A percentile compares a stretch with the other conserved stretches of the same genome.
Conservation (phyloP, 1,140 invertebrate species). For the Drosophila pandora region DNA sequence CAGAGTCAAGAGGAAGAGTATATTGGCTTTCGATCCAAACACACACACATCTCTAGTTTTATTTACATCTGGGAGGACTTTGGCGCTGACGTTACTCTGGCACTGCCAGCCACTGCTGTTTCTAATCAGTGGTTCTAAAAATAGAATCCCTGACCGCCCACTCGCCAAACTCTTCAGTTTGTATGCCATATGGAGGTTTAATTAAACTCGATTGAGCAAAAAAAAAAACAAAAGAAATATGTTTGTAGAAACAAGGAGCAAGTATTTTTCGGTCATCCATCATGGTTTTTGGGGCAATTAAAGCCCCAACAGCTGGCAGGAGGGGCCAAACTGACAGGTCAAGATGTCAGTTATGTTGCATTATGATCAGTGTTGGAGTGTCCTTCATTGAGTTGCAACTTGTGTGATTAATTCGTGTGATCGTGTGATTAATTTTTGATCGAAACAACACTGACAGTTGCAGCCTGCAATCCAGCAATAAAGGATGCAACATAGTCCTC, state of each 20-base stretch:
- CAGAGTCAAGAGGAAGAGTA: slow-evolving; percentile 29
- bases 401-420: slow-evolving; percentile 27
- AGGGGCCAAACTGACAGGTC: slow-evolving; percentile 24
- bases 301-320: slow-evolving; percentile 39
- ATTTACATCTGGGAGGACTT: slow-evolving; percentile 51
- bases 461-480: slow-evolving; percentile 20
- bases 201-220: slow-evolving; percentile 44
- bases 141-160: slow-evolving; percentile 47
- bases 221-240: slow-evolving; percentile 15
- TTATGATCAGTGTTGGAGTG: slow-evolving; percentile 3
- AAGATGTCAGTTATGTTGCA: slow-evolving; percentile 41
- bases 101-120: slow-evolving; percentile 17
- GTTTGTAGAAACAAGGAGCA: slow-evolving; percentile 23
- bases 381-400: slow-evolving; percentile 24
- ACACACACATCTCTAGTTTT: background rate
- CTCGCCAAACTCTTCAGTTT: slow-evolving; percentile 33
- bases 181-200: slow-evolving; percentile 52
- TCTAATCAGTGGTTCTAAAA: slow-evolving; percentile 49
- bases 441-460: slow-evolving; percentile 20
- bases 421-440: slow-evolving; percentile 23
- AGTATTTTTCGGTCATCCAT: slow-evolving; percentile 42
- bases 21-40: slow-evolving; percentile 15
- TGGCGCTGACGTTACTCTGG: slow-evolving; percentile 34
- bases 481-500: background rate
- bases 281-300: slow-evolving; percentile 55